Percentiles rank a stretch among this genome's conserved stretches.
These are phyloP conservation scores for Thelaira solivaga DNA, from an alignment of 2,888 invertebrate species.

Conservation along the genomic window DNA sequence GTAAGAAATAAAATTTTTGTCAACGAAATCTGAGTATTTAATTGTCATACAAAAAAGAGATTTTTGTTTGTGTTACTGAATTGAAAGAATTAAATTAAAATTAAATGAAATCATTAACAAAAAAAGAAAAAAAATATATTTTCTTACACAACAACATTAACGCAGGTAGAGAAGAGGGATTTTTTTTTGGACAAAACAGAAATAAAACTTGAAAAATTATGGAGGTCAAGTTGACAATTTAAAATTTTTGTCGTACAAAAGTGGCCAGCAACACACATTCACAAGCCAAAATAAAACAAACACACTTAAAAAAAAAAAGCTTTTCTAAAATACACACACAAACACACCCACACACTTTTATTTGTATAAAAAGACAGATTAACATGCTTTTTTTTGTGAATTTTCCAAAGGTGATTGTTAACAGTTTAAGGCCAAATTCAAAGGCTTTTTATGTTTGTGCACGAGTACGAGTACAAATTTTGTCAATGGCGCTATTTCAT, in stretches of 20 bases:
- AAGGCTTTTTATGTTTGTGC: background rate
- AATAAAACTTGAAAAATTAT: slow-evolving; percentile 16
- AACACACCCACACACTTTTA: background rate
- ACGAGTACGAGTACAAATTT: no score
- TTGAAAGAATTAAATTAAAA: no score
- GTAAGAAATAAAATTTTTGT: no score
- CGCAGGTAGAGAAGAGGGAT: background rate
- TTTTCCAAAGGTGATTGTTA: slow-evolving; percentile 8
- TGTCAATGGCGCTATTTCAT: slow-evolving; percentile 15
- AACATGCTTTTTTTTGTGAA: background rate
- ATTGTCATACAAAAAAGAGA: no score
- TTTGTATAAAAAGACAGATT: background rate
- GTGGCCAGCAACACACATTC: background rate
- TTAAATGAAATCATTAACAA: no score
- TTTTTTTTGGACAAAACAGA: background rate
- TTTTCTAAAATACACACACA: background rate
- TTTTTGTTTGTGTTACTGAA: no score
- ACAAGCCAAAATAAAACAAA: slow-evolving; percentile 4
- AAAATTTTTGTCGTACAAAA: background rate
- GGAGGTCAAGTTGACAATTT: slow-evolving; percentile 46
- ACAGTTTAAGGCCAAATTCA: slow-evolving; percentile 37
- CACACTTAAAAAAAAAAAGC: no score
- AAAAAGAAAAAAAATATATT: no score
- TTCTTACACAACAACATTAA: background rate
- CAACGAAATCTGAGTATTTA: no score